These are phyloP conservation scores for Chironomus tepperi DNA, from an alignment of 1,140 invertebrate genomes.

Conservation along the genomic window DNA sequence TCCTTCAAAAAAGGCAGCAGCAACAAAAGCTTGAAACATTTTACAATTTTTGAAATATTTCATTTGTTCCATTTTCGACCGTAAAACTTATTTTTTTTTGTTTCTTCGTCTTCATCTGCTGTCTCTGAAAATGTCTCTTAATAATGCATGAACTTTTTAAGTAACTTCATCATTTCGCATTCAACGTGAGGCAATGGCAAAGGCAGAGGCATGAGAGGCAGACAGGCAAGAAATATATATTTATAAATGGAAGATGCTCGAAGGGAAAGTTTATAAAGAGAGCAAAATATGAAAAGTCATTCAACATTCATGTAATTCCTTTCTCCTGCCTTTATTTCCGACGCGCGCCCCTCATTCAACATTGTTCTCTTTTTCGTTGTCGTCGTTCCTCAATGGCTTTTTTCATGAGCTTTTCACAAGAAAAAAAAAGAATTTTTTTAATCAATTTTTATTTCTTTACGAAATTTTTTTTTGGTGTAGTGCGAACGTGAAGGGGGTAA, in stretches of 20 bases:
- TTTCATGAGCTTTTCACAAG: not conserved
- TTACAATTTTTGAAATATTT: too few relatives aligned
- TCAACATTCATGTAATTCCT: constrained; percentile 3
- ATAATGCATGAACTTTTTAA: not conserved
- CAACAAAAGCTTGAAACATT: too few relatives aligned
- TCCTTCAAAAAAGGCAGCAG: too few relatives aligned
- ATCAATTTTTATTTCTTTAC: not conserved
- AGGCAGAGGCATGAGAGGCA: too few relatives aligned
- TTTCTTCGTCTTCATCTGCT: too few relatives aligned
- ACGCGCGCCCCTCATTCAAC: not conserved
- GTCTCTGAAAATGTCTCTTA: not conserved
- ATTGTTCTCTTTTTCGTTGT: not conserved
- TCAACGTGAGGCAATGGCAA: not conserved
- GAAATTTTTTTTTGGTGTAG: too few relatives aligned
- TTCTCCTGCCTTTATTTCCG: not conserved
- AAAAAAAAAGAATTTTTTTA: not conserved
- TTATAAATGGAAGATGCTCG: not conserved
- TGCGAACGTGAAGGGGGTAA: too few relatives aligned
- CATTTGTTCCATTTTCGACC: too few relatives aligned
- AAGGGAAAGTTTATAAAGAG: not conserved
- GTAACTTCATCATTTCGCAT: not conserved
- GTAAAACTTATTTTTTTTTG: not conserved
- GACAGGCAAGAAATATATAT: too few relatives aligned
- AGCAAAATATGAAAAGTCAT: not conserved
- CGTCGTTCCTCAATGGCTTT: not conserved